A percentile compares a stretch with the other conserved stretches of the same genome.
Evolutionary conservation across 2,113 vertebrate species (phyloP).

Genomic region (Trematocara stigmaticum): DNA sequence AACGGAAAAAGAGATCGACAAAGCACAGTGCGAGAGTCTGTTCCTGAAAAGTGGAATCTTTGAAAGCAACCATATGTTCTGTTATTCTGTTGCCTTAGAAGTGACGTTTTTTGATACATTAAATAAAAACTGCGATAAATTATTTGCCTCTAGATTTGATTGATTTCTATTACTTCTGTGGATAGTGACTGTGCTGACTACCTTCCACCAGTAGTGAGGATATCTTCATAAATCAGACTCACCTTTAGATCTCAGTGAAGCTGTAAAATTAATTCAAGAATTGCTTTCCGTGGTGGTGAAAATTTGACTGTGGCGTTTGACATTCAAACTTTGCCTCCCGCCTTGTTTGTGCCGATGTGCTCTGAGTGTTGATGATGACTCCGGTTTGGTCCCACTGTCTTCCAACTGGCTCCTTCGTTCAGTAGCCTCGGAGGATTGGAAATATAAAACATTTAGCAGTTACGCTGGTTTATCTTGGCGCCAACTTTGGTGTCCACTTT

Average conservation of each 20-base stretch:
- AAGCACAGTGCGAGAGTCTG: neutral
- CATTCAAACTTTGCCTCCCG: neutral
- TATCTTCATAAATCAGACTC: neutral
- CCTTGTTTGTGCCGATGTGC: neutral
- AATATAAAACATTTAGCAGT: neutral
- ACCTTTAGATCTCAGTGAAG: neutral
- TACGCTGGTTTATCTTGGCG: neutral
- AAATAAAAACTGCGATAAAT: neutral
- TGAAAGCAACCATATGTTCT: neutral
- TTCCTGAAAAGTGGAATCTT: neutral
- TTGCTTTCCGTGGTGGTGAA: neutral
- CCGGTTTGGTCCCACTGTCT: neutral
- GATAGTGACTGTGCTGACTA: neutral
- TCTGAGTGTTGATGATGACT: neutral
- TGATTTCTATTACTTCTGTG: neutral
- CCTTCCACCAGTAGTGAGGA: neutral
- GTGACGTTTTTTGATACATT: neutral
- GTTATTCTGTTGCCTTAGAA: neutral
- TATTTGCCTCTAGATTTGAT: neutral
- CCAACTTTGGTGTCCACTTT: neutral
- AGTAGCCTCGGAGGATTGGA: neutral
- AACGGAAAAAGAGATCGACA: neutral
- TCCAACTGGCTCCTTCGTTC: neutral
- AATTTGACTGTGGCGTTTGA: neutral
- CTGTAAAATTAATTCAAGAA: neutral